These are phyloP conservation scores for Amblyjoppa fuscipennis DNA, from an alignment of 2,888 invertebrate species.

Conservation along the genomic window DNA sequence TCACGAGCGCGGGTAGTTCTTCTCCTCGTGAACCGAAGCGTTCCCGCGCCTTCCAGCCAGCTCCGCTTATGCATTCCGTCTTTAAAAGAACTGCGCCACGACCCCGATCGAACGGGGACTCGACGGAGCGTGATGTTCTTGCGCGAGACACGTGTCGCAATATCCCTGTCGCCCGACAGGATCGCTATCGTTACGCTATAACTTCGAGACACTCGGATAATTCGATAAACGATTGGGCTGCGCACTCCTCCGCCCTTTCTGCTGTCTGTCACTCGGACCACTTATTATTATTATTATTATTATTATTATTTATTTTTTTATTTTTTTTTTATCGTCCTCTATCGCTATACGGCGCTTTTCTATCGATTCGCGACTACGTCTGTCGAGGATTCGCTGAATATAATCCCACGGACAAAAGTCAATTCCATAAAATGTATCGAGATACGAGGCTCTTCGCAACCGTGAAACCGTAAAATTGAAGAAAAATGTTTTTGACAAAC, in stretches of 20 bases:
- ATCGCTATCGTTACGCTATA: slow-evolving; percentile 55
- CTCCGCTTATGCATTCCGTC: slow-evolving; percentile 53
- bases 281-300: background rate
- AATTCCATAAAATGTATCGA: too few species aligned
- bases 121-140: slow-evolving; percentile 51
- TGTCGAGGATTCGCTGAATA: too few species aligned
- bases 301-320: background rate
- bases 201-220: slow-evolving; percentile 66
- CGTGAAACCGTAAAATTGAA: too few species aligned
- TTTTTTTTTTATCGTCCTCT: background rate
- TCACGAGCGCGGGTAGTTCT: background rate
- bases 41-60: slow-evolving; percentile 8
- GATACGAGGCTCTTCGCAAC: too few species aligned
- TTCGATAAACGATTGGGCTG: slow-evolving; percentile 65
- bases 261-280: slow-evolving; percentile 5
- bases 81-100: slow-evolving; percentile 36
- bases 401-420: too few species aligned
- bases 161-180: slow-evolving; percentile 53
- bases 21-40: slow-evolving; percentile 34
- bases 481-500: too few species aligned
- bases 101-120: slow-evolving; percentile 23
- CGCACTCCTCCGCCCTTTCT: slow-evolving; percentile 21
- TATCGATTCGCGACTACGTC: background rate
- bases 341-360: background rate
- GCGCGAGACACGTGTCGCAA: slow-evolving; percentile 67